Evolutionary conservation across 2,113 vertebrate species (phyloP).

Genomic region (Climacteris rufus): DNA sequence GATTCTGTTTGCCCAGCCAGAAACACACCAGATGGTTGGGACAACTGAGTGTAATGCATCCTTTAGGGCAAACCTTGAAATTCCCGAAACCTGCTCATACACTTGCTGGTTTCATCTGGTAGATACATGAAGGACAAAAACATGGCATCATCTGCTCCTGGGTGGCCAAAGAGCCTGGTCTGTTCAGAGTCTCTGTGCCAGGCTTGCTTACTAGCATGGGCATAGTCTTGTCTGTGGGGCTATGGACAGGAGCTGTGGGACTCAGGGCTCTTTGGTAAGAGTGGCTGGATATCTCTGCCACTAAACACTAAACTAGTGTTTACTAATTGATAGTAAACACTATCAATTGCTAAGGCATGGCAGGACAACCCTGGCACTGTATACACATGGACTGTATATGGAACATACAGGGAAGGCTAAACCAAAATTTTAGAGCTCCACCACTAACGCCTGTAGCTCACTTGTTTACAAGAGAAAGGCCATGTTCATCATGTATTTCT

Average conservation of each 20-base stretch:
- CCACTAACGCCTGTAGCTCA: background rate
- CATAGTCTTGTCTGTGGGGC: background rate
- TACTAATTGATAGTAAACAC: no score
- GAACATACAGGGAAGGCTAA: background rate
- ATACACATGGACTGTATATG: background rate
- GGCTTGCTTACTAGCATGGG: background rate
- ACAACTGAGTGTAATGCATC: background rate
- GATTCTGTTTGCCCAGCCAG: background rate
- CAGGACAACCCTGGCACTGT: background rate
- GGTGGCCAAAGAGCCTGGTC: background rate
- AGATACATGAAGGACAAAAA: background rate
- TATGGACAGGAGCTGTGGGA: background rate
- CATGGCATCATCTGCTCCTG: background rate
- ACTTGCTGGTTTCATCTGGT: background rate
- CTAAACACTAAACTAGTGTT: no score
- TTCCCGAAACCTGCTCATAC: background rate
- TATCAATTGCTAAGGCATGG: background rate
- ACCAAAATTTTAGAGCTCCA: background rate
- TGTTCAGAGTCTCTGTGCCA: background rate
- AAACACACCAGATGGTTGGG: background rate
- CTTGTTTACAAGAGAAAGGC: background rate
- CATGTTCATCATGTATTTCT: background rate
- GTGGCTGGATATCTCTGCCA: background rate
- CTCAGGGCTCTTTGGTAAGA: background rate
- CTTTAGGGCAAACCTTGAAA: background rate